Conservation (phyloP, 1,140 invertebrate genomes). For the Drosophila oshimai region DNA sequence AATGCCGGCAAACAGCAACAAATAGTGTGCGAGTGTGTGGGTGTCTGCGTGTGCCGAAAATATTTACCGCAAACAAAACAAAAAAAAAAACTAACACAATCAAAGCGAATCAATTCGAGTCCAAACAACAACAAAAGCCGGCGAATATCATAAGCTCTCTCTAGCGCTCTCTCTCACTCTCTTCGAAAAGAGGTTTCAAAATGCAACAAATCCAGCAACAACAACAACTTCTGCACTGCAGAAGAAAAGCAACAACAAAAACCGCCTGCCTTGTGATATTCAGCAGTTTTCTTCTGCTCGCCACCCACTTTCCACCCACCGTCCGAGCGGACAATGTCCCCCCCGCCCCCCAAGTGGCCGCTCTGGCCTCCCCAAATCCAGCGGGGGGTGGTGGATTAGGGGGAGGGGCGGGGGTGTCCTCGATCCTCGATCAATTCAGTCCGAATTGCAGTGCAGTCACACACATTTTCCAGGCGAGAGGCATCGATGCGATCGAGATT, state of each 20-base stretch:
- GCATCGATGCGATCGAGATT: constrained; percentile 70
- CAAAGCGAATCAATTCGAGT: constrained; percentile 10
- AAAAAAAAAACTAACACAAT: constrained; percentile 32
- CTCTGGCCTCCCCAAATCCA: constrained; percentile 58
- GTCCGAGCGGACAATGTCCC: constrained; percentile 9
- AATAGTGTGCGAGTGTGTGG: constrained; percentile 37
- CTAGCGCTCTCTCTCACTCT: neutral
- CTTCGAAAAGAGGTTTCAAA: constrained; percentile 1
- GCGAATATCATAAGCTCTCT: neutral
- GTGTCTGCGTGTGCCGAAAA: constrained; percentile 45
- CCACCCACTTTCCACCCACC: constrained; percentile 20
- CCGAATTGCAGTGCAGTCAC: constrained; percentile 76
- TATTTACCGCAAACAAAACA: constrained; percentile 49
- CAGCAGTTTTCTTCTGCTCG: constrained; percentile 29
- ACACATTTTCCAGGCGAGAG: constrained; percentile 68
- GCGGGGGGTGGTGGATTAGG: constrained; percentile 1
- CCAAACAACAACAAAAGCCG: constrained; percentile 35
- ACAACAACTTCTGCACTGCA: constrained; percentile 34
- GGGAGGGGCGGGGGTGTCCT: constrained; percentile 34
- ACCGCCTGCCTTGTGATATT: constrained; percentile 63
- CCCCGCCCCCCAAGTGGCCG: constrained; percentile 39
- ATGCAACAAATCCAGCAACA: constrained; percentile 39
- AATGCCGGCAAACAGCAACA: constrained; percentile 54
- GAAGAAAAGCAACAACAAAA: constrained; percentile 36
- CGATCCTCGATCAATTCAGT: constrained; percentile 76